Evolutionary conservation across 1,140 invertebrate species (phyloP), one percentile per base, ranked within the genome.

Genomic region (Neelides sp.): DNA sequence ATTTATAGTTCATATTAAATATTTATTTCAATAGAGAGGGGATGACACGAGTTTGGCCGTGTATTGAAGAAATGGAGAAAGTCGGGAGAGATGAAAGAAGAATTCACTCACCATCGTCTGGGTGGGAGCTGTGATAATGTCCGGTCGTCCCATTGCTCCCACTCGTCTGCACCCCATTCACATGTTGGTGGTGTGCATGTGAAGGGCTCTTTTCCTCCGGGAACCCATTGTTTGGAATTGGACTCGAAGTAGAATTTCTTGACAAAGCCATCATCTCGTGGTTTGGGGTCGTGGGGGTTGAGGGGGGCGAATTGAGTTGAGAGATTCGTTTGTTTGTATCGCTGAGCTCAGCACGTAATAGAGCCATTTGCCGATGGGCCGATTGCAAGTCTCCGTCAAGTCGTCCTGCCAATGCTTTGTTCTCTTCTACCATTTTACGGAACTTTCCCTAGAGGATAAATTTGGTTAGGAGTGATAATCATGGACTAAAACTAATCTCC

Each of bases 351-450:
- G 51, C 51, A 34, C 58, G 53, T 22, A 60, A 44, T n/a, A 60
- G 48, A 32, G 54, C 52, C 54, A 60, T 57, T 51, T 60, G 54
- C 20, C 37, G 34, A 52, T 60, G 52, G 17, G 58, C 54, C 32
- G 49, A 49, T 49, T 50, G 43, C 39, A 60, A 52, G 42, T 60
- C 58, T 36, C 71, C 69, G 63, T 79, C 77, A 52, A 80, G 74
- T 57, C 74, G 70, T 50, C 72, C 68, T 35, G 75, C 76, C 46
- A 78, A 69, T 55, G 73, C 71, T 67, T 73, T 73, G 68, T 80
- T 79, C 64, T 80, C 78, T 65, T 79, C 77, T 59, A 80, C 76
- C 78, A 79, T 79, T 65, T 75, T 76, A 63, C 75, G 73, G 65
- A 79, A 78, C 69, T 79, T 78, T 57, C 69, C 71, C 72, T 76